These are phyloP conservation scores for Sphecodes monilicornis DNA, from an alignment of 2,888 invertebrate genomes.

Conservation along the genomic window DNA sequence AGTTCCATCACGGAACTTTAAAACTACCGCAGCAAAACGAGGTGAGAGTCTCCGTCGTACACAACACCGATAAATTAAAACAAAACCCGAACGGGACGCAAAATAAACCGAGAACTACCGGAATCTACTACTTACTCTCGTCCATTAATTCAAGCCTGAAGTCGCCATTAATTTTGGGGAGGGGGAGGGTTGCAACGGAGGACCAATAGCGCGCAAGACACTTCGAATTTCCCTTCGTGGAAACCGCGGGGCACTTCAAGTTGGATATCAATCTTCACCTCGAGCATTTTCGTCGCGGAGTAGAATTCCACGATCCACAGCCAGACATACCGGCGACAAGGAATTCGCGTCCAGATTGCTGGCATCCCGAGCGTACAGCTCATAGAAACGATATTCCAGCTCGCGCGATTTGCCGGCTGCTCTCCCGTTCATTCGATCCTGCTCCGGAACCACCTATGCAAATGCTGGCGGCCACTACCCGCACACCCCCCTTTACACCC, in stretches of 20 bases:
- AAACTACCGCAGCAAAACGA: neutral
- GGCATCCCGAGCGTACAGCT: slow-evolving; percentile 25
- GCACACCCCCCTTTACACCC: neutral
- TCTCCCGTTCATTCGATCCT: slow-evolving; percentile 36
- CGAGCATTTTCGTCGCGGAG: slow-evolving; percentile 26
- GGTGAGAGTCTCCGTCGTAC: neutral
- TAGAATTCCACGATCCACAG: slow-evolving; percentile 25
- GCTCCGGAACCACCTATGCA: slow-evolving; percentile 25
- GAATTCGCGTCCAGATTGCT: slow-evolving; percentile 37
- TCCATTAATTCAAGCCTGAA: neutral
- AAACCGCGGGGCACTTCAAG: slow-evolving; percentile 22
- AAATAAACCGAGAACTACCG: slow-evolving; percentile 8
- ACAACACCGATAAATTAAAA: neutral
- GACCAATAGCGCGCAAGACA: slow-evolving; percentile 3
- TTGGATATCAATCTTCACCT: slow-evolving; percentile 29
- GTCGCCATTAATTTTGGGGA: neutral
- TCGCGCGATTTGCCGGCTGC: slow-evolving; percentile 26
- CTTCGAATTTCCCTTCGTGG: slow-evolving; percentile 16
- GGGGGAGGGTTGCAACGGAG: neutral
- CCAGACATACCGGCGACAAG: slow-evolving; percentile 25
- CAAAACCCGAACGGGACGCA: neutral
- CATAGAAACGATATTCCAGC: slow-evolving; percentile 37
- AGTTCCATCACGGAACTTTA: neutral
- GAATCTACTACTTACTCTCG: slow-evolving; percentile 7
- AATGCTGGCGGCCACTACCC: slow-evolving; percentile 11